phyloP scores from a whole-genome alignment of 2,113 vertebrate species.

The Scomber colias region DNA sequence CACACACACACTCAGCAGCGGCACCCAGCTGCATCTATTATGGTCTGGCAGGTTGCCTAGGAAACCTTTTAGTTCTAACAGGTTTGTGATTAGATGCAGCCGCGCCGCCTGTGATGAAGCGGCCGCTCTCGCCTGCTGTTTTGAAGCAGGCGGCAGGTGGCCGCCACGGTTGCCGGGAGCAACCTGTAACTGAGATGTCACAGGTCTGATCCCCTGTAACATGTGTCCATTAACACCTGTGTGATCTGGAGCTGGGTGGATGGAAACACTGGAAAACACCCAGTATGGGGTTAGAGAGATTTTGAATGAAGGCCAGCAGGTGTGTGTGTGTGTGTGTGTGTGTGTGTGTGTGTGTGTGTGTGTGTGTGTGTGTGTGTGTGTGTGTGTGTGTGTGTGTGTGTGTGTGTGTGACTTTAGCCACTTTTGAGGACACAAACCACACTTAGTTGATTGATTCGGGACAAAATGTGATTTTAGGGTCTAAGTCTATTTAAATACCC shows the following conservation, averaged over 20 bases:
- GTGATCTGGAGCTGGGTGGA: background rate
- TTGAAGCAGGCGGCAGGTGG: background rate
- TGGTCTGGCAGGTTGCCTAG: conserved; percentile 67
- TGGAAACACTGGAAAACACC: background rate
- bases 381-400: no score
- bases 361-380: no score
- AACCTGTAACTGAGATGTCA: background rate
- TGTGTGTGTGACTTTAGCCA: no score
- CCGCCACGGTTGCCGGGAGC: background rate
- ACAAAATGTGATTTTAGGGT: no score
- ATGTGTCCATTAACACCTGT: background rate
- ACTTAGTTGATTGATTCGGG: no score
- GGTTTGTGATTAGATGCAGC: conserved; percentile 66
- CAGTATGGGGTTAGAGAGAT: background rate
- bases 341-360: conserved; percentile 11
- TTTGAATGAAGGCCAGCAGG: no score
- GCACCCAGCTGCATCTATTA: conserved; percentile 53
- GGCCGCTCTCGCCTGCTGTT: conserved; percentile 6
- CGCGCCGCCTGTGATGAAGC: conserved; percentile 26
- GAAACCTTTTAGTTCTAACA: conserved; percentile 66
- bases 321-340: background rate
- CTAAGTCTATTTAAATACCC: no score
- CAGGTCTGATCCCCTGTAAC: conserved; percentile 20
- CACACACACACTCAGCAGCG: conserved; percentile 10
- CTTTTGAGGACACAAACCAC: no score